Conservation (phyloP, 2,113 vertebrate genomes). For the Pedionomus torquatus region DNA sequence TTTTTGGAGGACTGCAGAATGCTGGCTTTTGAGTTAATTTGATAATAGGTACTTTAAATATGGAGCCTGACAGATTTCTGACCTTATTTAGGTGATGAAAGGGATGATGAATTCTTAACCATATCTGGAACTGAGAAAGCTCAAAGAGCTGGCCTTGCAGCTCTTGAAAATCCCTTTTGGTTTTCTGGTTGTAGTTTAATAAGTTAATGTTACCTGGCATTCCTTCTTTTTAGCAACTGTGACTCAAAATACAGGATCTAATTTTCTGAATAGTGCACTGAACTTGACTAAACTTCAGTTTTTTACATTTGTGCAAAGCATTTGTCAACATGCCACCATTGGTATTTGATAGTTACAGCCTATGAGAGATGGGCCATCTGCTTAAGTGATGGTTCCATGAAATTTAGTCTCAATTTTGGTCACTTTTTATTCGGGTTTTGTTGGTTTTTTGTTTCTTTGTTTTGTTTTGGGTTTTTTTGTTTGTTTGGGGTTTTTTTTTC, state of each 20-base stretch:
- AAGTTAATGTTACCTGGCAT: not conserved
- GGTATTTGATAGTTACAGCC: not conserved
- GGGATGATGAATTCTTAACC: not conserved
- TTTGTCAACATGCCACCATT: not conserved
- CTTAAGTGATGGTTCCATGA: not conserved
- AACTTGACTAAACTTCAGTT: not conserved
- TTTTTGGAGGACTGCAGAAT: not conserved
- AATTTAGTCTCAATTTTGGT: not conserved
- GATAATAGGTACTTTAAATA: not conserved
- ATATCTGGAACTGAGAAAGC: not conserved
- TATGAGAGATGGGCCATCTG: not conserved
- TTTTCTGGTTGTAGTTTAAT: not conserved
- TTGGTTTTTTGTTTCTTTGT: too few relatives aligned
- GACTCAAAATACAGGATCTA: not conserved
- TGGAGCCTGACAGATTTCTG: slow-evolving; percentile 2
- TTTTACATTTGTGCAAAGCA: not conserved
- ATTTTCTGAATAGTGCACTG: not conserved
- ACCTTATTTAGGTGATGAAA: slow-evolving; percentile 5
- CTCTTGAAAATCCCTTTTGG: not conserved
- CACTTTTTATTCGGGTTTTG: not conserved
- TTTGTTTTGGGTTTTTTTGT: too few relatives aligned
- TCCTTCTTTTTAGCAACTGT: not conserved
- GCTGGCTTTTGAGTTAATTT: slow-evolving; percentile 3
- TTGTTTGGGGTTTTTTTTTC: too few relatives aligned
- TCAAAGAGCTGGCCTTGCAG: not conserved